phyloP scores from a whole-genome alignment of 2,113 vertebrate species.

The Bos javanicus region DNA sequence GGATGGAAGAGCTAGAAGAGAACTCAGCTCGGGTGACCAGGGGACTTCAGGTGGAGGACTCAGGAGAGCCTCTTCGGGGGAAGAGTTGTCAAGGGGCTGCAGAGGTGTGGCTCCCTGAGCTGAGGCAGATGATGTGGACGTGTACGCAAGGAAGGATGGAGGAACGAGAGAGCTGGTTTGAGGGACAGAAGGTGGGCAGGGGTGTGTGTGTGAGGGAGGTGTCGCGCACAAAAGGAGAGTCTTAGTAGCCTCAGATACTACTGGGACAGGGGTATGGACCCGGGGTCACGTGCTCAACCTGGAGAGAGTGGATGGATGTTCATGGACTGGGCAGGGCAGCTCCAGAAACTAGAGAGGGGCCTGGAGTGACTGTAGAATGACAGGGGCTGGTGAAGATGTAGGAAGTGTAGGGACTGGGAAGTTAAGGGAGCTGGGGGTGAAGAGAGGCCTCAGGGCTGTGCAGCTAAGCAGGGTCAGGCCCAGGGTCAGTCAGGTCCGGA shows the following conservation, averaged over 20 bases:
- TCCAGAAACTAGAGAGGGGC: background rate
- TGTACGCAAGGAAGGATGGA: background rate
- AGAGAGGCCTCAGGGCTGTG: background rate
- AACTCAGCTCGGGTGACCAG: background rate
- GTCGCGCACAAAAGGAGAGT: background rate
- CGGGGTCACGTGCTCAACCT: background rate
- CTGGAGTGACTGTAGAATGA: background rate
- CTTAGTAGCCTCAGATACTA: background rate
- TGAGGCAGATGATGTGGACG: background rate
- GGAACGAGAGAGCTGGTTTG: background rate
- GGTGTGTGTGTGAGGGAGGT: background rate
- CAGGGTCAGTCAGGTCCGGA: rapidly evolving
- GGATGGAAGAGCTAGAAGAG: background rate
- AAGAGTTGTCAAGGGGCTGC: background rate
- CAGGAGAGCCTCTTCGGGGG: background rate
- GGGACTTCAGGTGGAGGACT: background rate
- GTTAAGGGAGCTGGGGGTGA: background rate
- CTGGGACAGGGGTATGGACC: background rate
- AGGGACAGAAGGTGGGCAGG: background rate
- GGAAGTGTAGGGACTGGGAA: background rate
- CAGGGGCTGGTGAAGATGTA: background rate
- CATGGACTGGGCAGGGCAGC: background rate
- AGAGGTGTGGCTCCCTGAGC: background rate
- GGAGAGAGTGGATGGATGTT: background rate
- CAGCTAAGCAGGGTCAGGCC: background rate